A percentile compares a stretch with the other conserved stretches of the same genome.
These are phyloP conservation scores for Lophura swinhoii DNA, from an alignment of 2,797 vertebrate species.

Conservation along the genomic window DNA sequence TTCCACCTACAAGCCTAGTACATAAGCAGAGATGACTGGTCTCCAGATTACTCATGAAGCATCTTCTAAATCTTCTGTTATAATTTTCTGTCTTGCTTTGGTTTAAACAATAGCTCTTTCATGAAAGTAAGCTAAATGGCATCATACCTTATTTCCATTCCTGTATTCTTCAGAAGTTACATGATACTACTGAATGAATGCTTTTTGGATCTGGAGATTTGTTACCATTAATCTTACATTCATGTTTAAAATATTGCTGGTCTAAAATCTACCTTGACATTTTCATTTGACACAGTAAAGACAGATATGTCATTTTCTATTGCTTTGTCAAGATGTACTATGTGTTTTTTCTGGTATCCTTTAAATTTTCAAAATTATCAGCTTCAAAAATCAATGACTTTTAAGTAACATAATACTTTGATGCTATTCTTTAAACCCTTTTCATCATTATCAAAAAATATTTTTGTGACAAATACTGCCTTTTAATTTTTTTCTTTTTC, in stretches of 20 bases:
- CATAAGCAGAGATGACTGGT: neutral
- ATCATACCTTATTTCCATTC: neutral
- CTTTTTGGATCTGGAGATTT: neutral
- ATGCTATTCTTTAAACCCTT: no score
- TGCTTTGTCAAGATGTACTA: neutral
- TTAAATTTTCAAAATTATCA: no score
- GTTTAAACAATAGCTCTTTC: neutral
- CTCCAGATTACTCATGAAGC: neutral
- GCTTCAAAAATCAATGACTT: no score
- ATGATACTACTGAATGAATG: neutral
- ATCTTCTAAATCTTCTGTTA: neutral
- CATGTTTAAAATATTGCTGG: neutral
- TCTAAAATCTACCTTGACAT: neutral
- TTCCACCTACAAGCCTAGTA: neutral
- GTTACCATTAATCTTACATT: neutral
- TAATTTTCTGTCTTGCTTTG: neutral
- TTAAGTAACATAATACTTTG: no score
- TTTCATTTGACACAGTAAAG: neutral
- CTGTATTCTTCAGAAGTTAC: neutral
- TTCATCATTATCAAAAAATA: no score
- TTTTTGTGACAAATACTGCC: no score
- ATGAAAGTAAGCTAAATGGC: neutral
- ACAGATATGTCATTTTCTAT: neutral
- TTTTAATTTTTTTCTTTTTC: no score
- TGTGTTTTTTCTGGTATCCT: no score